Evolutionary conservation across 2,888 invertebrate genomes (phyloP), one percentile per base, ranked within the genome.

Genomic region (Rhamnusium bicolor): DNA sequence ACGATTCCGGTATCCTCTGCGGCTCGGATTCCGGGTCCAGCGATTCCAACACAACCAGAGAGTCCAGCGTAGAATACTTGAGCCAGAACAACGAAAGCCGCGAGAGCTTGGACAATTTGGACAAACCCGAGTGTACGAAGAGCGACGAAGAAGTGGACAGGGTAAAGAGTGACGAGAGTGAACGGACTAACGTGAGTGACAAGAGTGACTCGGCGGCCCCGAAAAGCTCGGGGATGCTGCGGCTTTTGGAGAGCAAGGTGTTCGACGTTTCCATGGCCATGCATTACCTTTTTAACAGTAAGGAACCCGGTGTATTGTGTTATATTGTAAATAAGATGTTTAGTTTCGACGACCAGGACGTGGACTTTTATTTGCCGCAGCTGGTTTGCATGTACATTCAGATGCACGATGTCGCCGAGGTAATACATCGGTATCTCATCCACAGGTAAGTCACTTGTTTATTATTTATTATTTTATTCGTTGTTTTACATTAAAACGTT

Each of bases 211-310:
- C 53, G 16, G 53, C 53, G 10, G 53, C 53, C 10, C 65, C 65
- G 32, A 84, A 81, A 65, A 79, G 82, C 69, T 93, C 93, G 87
- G 93, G 93, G 83, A 92, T 93, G 88, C 90, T 98, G 81, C 90
- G 99, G 84, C 92, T 99, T 85, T 97, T 99, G 88, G 98, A 99
- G 90, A 98, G 98, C 83, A 97, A 97, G 89, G 92, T 98, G 84
- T 98, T 99, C 89, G 98, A 98, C 88, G 98, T 99, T 92, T 96
- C 97, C 81, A 98, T 99, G 92, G 99, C 99, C 78, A 96, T 99
- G 86, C 96, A 97, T 87, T 99, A 99, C 90, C 91, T 99, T 72
- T 98, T 98, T 89, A 98, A 98, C 88, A 98, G 98, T 49, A 98
- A 99, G 89, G 99, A 99, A 88, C 96, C 97, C 47, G 99, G 98